These are phyloP conservation scores for Varanus komodoensis DNA, from an alignment of 2,113 vertebrate species.

Conservation along the genomic window DNA sequence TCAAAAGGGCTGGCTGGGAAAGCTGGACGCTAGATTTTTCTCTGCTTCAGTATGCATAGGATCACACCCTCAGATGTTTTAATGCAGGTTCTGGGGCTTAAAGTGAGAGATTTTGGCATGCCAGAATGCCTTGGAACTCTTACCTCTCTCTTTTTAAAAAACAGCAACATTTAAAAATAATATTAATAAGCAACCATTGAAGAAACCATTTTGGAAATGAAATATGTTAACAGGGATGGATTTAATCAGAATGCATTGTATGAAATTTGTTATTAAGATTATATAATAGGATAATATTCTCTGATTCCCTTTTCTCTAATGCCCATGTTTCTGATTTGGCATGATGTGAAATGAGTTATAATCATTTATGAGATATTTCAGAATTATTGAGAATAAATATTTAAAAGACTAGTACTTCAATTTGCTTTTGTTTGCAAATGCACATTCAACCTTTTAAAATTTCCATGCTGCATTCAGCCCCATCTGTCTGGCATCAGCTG, in stretches of 20 bases:
- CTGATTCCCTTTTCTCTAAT: background rate
- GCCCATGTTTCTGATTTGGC: background rate
- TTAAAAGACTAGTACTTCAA: background rate
- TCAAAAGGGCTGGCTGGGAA: too few species aligned
- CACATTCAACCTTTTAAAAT: slow-evolving; percentile 3
- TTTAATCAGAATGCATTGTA: background rate
- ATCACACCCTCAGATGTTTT: too few species aligned
- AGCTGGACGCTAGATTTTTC: too few species aligned
- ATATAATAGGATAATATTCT: background rate
- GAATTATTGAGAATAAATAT: slow-evolving; percentile 4
- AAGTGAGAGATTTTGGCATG: too few species aligned
- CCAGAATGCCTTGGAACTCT: too few species aligned
- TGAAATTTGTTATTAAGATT: background rate
- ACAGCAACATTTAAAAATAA: background rate
- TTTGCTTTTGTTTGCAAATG: slow-evolving; percentile 31
- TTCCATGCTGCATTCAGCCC: background rate
- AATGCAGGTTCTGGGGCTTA: too few species aligned
- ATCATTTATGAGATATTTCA: background rate
- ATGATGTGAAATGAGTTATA: background rate
- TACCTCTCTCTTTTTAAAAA: background rate
- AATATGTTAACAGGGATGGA: background rate
- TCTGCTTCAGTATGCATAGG: too few species aligned
- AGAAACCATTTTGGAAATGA: background rate
- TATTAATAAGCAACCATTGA: background rate
- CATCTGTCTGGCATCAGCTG: background rate